phyloP scores from a whole-genome alignment of 2,888 invertebrate genomes.

The Zonitis immaculata region DNA sequence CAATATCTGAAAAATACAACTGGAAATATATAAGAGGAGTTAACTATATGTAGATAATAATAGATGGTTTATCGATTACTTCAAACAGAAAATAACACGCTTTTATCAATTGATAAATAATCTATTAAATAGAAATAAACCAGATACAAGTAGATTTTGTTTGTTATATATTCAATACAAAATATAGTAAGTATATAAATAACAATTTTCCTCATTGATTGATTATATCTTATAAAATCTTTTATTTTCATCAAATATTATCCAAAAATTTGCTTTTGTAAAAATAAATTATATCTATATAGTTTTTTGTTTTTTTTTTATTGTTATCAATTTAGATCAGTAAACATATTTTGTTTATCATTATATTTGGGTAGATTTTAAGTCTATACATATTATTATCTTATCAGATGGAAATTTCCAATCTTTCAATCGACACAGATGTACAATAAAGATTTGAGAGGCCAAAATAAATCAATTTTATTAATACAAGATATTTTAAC shows the following conservation, averaged over 20 bases:
- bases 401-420: slow-evolving; percentile 17
- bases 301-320: no score
- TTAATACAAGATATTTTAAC: background rate
- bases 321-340: background rate
- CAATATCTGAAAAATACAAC: no score
- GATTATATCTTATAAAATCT: background rate
- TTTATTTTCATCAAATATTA: no score
- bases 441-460: background rate
- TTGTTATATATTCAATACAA: background rate
- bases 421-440: slow-evolving; percentile 3
- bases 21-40: no score
- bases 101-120: background rate
- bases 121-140: background rate
- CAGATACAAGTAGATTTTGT: background rate
- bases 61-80: no score
- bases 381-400: slow-evolving; percentile 9
- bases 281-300: background rate
- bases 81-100: no score
- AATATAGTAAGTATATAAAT: no score
- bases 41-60: no score
- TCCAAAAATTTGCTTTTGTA: background rate
- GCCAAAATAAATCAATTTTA: background rate
- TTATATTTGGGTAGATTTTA: background rate
- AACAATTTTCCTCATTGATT: background rate
- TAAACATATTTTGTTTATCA: background rate